Base-by-base conservation (phyloP, 2,888 invertebrate species). In the Cephus sareptanus region DNA sequence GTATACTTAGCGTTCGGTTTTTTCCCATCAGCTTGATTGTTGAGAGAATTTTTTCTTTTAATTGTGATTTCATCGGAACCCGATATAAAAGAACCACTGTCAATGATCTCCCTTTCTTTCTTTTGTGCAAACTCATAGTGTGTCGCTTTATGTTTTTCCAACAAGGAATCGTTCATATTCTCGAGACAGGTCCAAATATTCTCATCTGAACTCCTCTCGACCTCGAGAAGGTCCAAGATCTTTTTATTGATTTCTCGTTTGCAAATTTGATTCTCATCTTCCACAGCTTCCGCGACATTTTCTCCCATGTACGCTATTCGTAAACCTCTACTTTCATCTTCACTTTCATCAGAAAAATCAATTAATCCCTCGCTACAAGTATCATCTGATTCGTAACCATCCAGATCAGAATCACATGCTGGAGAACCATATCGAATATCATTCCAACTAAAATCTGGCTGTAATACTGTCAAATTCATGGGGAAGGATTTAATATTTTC, bases 211-310 rank as follows among this genome's bases (percentile, higher is more conserved):
- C 85, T 87, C 73, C 89, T 89, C 40, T 90, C 91, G 40, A 83
- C 86, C 80, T 86, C 89, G 78, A 88, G 82, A 56, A 87, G 83
- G 84, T 86, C 89, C 78, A 90, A 82, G 56, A 90, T 89, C 70
- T 88, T 87, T 76, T 87, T 89, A 76, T 89, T 90, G 23, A 89
- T 88, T 74, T 89, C 87, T 73, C 87, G 88, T 33, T 90, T 90
- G 40, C 84, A 84, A 30, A 89, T 85, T 56, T 89, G 85, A 11
- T 87, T 88, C 75, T 92, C 92, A 76, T 92, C 91, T 78, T 97
- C 97, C 0, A 97, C 94, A 0, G 97, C 97, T 90, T 97, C 97
- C 0, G 97, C 97, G 73, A 96, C 95, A 90, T 96, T 97, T 34
- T 96, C 96, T 0, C 96, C 95, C 85, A 95, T 96, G 88, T 97